A percentile compares a stretch with the other conserved stretches of the same genome.
Evolutionary conservation across 1,140 invertebrate species (phyloP).

Genomic region (Copidosoma floridanum): DNA sequence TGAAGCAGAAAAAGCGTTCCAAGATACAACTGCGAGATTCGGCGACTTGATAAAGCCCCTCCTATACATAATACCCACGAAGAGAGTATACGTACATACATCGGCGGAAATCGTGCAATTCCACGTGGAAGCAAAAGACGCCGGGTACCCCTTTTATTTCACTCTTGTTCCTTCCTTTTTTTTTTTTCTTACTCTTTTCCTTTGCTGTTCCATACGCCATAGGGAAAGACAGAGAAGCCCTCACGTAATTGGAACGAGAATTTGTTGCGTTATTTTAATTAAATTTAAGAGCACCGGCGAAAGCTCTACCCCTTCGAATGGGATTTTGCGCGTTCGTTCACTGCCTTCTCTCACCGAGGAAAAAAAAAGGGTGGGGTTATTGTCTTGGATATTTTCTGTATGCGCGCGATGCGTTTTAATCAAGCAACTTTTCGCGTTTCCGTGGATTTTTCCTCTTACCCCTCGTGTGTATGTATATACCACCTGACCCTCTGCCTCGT

Average conservation of each 20-base stretch:
- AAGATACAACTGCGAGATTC: not conserved
- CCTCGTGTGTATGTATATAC: too few relatives aligned
- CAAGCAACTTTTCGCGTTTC: not conserved
- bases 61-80: not conserved
- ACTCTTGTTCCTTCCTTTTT: too few relatives aligned
- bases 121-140: too few relatives aligned
- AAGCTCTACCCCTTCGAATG: not conserved
- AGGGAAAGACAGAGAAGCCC: not conserved
- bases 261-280: conserved; percentile 38
- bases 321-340: not conserved
- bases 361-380: not conserved
- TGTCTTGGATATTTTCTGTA: not conserved
- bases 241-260: conserved; percentile 34
- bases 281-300: conserved; percentile 28
- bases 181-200: too few relatives aligned
- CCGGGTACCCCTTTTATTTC: too few relatives aligned
- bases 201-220: too few relatives aligned
- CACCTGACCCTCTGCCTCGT: too few relatives aligned
- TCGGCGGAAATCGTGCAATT: too few relatives aligned
- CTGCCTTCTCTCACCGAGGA: too few relatives aligned
- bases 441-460: not conserved
- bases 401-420: not conserved
- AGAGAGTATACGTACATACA: too few relatives aligned
- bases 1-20: not conserved
- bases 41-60: conserved; percentile 7